Conservation (phyloP, 2,797 vertebrate genomes). For the Sebastolobus alascanus region DNA sequence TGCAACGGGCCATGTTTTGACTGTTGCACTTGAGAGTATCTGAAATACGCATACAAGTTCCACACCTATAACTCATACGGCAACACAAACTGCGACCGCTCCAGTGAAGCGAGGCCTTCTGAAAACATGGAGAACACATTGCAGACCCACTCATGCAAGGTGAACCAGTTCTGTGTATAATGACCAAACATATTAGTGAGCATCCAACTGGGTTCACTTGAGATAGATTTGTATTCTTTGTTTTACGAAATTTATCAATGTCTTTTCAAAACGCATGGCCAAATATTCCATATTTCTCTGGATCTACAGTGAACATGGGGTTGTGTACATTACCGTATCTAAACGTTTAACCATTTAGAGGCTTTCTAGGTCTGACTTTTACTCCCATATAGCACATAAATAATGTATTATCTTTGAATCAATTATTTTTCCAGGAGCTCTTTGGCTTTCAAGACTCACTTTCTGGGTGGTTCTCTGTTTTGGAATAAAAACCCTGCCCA, state of each 20-base stretch:
- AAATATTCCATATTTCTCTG: constrained; percentile 33
- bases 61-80: constrained; percentile 27
- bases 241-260: constrained; percentile 44
- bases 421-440: constrained; percentile 36
- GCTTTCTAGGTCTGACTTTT: neutral
- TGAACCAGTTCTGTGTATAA: constrained; percentile 10
- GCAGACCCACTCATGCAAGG: constrained; percentile 9
- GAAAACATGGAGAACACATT: constrained; percentile 39
- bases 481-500: constrained; percentile 24
- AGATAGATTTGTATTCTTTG: constrained; percentile 27
- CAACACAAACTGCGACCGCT: constrained; percentile 21
- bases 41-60: constrained; percentile 45
- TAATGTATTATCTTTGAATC: constrained; percentile 16
- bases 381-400: neutral
- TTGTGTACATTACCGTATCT: constrained; percentile 1
- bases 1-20: constrained; percentile 55
- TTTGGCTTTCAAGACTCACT: constrained; percentile 28
- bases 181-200: constrained; percentile 21
- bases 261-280: constrained; percentile 24
- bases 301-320: constrained; percentile 1
- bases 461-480: constrained; percentile 37
- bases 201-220: constrained; percentile 34
- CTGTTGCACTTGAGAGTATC: constrained; percentile 60
- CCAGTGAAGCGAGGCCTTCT: constrained; percentile 25
- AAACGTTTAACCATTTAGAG: constrained; percentile 3